These are phyloP conservation scores for Belgica antarctica DNA, from an alignment of 2,888 invertebrate genomes.

Conservation along the genomic window DNA sequence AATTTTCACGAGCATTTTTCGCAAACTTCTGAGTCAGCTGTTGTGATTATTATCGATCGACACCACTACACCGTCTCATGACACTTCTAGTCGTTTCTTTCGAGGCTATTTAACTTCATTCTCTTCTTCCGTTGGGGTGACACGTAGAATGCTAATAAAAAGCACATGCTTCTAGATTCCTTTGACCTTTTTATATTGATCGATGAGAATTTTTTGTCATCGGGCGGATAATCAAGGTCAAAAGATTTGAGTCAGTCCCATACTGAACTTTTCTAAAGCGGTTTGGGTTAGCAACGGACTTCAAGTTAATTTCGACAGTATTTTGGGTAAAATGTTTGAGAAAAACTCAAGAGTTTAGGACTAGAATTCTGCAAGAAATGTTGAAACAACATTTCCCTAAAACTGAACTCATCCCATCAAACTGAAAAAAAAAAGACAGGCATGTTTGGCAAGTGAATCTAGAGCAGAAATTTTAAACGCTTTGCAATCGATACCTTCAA, in stretches of 20 bases:
- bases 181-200: conserved; percentile 2
- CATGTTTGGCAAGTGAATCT: no score
- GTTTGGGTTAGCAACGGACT: no score
- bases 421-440: no score
- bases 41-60: conserved; percentile 36
- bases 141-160: neutral
- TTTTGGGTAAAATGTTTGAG: no score
- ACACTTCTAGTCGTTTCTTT: neutral
- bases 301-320: no score
- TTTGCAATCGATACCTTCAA: neutral
- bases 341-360: no score
- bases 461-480: neutral
- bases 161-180: conserved; percentile 9
- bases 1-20: neutral
- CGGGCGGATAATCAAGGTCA: no score
- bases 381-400: no score
- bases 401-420: neutral
- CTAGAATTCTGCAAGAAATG: neutral
- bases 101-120: neutral
- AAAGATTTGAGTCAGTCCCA: no score
- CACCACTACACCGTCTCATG: neutral
- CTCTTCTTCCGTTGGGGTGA: neutral
- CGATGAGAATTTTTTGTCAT: no score
- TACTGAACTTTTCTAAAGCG: no score
- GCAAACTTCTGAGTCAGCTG: conserved; percentile 37